Evolutionary conservation across 2,113 vertebrate species (phyloP), one percentile per base, ranked within the genome.

Genomic region (Prionailurus viverrinus): DNA sequence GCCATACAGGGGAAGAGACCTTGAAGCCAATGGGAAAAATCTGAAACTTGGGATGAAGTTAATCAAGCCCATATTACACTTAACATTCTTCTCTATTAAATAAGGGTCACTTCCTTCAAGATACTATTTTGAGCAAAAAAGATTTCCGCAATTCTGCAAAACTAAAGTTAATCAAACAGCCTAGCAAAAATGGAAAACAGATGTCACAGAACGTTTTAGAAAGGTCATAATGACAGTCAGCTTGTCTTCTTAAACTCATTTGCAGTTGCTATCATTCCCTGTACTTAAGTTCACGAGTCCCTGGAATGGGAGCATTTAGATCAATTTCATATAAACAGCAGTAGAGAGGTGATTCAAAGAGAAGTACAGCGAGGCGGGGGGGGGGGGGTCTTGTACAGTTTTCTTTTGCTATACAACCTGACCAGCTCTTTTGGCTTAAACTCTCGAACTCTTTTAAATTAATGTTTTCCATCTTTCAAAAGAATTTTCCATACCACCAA

Each of bases 121-220:
- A 98, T 97, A 95, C 94, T 97, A 95, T 96, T 98, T 98, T 97
- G 63, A 97, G 78, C 18, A 96, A 98, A 91, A 55, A 96, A 71
- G 83, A 98, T 97, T 97, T 98, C 96, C 97, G 92, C 51, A 96
- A 95, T 97, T 97, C 81, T 97, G 71, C n/a, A 96, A 97, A 86
- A 98, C 33, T 96, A 96, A 97, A 96, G 96, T 94, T 98, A 98
- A 98, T 98, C 98, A 98, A 98, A 98, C 92, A 98, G 94, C 82
- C 92, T 25, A 90, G 92, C 48, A 97, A 98, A 78, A 97, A 98
- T 68, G 29, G 94, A 98, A 98, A 97, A 97, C 93, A 98, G 84
- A 98, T 98, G 89, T 78, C 96, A 97, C 4, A 61, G 83, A 97
- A 98, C 91, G 55, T 25, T 15, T 87, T 85, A 63, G 97, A 97